Evolutionary conservation across 1,140 invertebrate genomes (phyloP).

Genomic region (Trichonephila clavata): DNA sequence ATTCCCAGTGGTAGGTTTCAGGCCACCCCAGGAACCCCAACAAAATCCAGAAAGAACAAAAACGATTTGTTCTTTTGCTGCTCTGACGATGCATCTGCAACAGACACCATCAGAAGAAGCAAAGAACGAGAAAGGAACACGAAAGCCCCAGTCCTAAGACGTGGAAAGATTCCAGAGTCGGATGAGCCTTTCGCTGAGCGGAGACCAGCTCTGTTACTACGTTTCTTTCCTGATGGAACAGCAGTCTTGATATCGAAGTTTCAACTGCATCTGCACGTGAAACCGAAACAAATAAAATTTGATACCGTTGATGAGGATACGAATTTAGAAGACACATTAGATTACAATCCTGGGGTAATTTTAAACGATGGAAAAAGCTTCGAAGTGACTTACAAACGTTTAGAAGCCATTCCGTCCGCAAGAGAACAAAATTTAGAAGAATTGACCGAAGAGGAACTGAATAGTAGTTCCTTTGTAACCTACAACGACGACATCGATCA

Average conservation of each 20-base stretch:
- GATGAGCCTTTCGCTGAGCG: conserved; percentile 65
- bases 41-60: conserved; percentile 63
- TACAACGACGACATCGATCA: conserved; percentile 44
- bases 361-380: conserved; percentile 62
- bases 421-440: conserved; percentile 62
- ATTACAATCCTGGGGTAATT: conserved; percentile 37
- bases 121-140: conserved; percentile 73
- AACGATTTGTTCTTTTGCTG: conserved; percentile 66
- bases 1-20: neutral
- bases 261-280: conserved; percentile 70
- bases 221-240: conserved; percentile 74
- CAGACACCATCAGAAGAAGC: neutral
- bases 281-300: conserved; percentile 69
- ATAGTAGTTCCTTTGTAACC: neutral
- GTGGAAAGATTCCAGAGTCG: conserved; percentile 19
- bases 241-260: conserved; percentile 72
- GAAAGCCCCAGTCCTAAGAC: conserved; percentile 54
- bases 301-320: conserved; percentile 45
- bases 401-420: conserved; percentile 41
- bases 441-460: neutral
- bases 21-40: neutral
- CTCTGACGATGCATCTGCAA: conserved; percentile 16
- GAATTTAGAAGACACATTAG: neutral
- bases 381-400: conserved; percentile 62
- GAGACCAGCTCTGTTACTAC: conserved; percentile 61